A percentile compares a stretch with the other conserved stretches of the same genome.
phyloP scores from a whole-genome alignment of 2,888 invertebrate genomes.

The Frankliniella intonsa region DNA sequence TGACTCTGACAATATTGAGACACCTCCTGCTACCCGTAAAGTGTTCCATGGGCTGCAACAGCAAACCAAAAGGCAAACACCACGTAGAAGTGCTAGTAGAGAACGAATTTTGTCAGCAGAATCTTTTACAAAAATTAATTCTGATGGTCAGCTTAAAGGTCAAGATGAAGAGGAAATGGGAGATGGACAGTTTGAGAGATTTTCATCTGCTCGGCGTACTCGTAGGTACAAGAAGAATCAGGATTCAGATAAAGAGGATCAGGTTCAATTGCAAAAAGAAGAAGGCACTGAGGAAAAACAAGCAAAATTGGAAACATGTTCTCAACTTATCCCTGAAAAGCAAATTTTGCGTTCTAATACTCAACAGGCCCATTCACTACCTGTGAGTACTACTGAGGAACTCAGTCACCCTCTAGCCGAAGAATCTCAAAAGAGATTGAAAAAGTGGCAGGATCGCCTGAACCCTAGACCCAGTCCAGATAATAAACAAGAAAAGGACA shows the following conservation, averaged over 20 bases:
- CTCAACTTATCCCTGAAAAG: conserved; percentile 51
- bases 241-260: conserved; percentile 42
- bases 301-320: conserved; percentile 39
- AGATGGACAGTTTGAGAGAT: conserved; percentile 78
- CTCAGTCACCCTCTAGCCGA: conserved; percentile 43
- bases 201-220: conserved; percentile 74
- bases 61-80: background rate
- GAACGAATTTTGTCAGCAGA: conserved; percentile 23
- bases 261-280: conserved; percentile 31
- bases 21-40: conserved; percentile 72
- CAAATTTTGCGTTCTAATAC: conserved; percentile 53
- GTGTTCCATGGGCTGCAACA: conserved; percentile 31
- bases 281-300: conserved; percentile 35
- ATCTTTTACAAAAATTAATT: conserved; percentile 9
- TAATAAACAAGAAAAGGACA: conserved; percentile 39
- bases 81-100: conserved; percentile 8
- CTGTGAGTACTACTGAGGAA: conserved; percentile 44
- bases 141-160: conserved; percentile 1
- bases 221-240: conserved; percentile 65
- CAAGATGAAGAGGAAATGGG: conserved; percentile 56
- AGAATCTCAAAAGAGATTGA: conserved; percentile 58
- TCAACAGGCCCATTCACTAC: conserved; percentile 53
- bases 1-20: conserved; percentile 86
- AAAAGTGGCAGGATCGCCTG: conserved; percentile 66
- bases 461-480: conserved; percentile 45